Base-by-base conservation (phyloP, 2,113 vertebrate species). In the Garra rufa region DNA sequence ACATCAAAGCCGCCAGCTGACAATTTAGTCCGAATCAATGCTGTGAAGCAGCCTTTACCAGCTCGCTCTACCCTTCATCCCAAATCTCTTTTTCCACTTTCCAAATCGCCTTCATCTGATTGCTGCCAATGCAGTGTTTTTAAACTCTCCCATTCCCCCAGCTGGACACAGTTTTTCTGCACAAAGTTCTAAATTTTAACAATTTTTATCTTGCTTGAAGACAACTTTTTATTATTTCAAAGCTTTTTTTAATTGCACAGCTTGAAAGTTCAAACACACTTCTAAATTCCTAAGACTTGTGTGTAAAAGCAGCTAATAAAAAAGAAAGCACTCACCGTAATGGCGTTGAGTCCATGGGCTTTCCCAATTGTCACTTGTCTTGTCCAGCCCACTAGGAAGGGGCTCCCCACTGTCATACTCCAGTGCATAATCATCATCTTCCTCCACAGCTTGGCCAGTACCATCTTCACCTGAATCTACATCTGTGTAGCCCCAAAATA, bases 401-500 rank as follows among this genome's bases (percentile, higher is more conserved):
- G 93, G 92, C 24, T 96, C 95, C 34, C 96, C 96, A 0, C 95
- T 95, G 24, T 96, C 96, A n/a, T 96, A 95, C 7, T 96, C 94
- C 17, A 95, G 86, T 24, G 93, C 89, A 83, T 97, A 95, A 86
- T 96, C 95, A 2, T 92, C 92, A 52, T 91, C 92, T 76, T 92
- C 92, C 50, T 95, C 92, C 1, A 81, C 92, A 63, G 84, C 94
- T 76, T 83, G 91, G 85, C 81, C 87, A 73, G 90, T 92, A 26
- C 88, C 94, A 9, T 93, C 94, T 85, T 96, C 95, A 1, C 89
- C 85, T 41, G 92, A 93, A 71, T 95, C 63, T 0, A 92, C 88
- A 55, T 96, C 96, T 0, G 91, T 93, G 88, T 97, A 97, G 83
- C 95, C 94, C 97, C 96, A 97, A 90, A 97, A 97, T 73, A 97